Percentiles rank a stretch among this genome's conserved stretches.
These are phyloP conservation scores for Vombatus ursinus DNA, from an alignment of 2,113 vertebrate genomes.

Conservation along the genomic window DNA sequence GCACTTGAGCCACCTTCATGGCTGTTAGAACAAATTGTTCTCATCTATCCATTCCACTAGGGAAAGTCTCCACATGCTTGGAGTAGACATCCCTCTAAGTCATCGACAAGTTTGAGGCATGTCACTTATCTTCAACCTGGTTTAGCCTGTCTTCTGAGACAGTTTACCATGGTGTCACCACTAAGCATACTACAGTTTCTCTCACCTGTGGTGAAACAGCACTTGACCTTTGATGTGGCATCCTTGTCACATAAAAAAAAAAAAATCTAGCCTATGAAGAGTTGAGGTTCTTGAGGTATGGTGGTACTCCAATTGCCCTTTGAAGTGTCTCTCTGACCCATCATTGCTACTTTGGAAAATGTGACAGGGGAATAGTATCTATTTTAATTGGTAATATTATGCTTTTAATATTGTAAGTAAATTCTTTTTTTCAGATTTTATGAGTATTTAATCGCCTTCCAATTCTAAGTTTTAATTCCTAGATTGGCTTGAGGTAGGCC, in stretches of 20 bases:
- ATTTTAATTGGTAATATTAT: neutral
- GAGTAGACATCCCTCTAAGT: too few relatives aligned
- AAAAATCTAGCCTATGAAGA: neutral
- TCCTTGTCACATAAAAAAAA: neutral
- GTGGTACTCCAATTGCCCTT: neutral
- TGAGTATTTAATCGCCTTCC: neutral
- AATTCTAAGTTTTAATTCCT: neutral
- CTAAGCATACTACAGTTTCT: too few relatives aligned
- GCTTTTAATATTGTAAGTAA: neutral
- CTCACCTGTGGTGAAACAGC: neutral
- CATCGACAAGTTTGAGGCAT: too few relatives aligned
- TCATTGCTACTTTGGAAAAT: neutral
- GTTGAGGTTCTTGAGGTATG: neutral
- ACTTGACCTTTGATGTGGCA: neutral
- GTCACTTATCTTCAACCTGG: too few relatives aligned
- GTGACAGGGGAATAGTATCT: neutral
- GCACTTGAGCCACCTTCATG: too few relatives aligned
- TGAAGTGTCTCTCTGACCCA: neutral
- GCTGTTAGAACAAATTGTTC: too few relatives aligned
- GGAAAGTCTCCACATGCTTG: too few relatives aligned
- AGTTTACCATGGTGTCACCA: too few relatives aligned
- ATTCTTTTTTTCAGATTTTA: neutral
- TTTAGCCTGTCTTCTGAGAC: too few relatives aligned
- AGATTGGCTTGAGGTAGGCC: neutral
- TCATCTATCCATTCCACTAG: too few relatives aligned